Percentiles rank a stretch among this genome's conserved stretches.
These are phyloP conservation scores for Percopsis omiscomaycus DNA, from an alignment of 2,797 vertebrate genomes.

Conservation along the genomic window DNA sequence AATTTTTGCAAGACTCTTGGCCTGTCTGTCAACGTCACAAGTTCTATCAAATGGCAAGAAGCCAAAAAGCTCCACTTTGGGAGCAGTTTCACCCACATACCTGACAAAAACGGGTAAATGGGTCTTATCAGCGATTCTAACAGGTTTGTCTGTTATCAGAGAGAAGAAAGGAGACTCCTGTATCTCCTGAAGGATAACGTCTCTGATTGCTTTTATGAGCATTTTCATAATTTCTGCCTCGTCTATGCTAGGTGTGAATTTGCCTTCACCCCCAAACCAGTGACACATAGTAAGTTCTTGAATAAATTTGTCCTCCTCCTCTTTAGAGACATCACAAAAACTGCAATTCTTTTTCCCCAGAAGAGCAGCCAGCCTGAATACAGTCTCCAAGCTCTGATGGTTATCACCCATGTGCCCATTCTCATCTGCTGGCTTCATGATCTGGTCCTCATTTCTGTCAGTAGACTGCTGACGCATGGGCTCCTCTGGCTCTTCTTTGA, in stretches of 20 bases:
- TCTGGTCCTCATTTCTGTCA: conserved; percentile 59
- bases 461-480: conserved; percentile 43
- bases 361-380: conserved; percentile 72
- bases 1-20: conserved; percentile 81
- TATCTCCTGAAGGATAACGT: conserved; percentile 87
- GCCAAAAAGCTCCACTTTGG: conserved; percentile 91
- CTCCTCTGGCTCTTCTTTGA: conserved; percentile 60
- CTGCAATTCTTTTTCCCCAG: conserved; percentile 69
- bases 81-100: conserved; percentile 86
- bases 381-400: conserved; percentile 62
- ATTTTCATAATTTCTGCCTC: conserved; percentile 82
- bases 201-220: conserved; percentile 85
- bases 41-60: conserved; percentile 84
- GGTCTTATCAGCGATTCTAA: conserved; percentile 81
- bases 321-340: conserved; percentile 64
- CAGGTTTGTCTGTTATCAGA: conserved; percentile 87
- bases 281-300: conserved; percentile 77
- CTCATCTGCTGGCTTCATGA: conserved; percentile 64
- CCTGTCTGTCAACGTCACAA: conserved; percentile 76
- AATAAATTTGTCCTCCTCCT: conserved; percentile 66
- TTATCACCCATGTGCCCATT: conserved; percentile 75
- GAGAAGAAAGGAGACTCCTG: conserved; percentile 94
- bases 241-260: conserved; percentile 26
- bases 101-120: conserved; percentile 87
- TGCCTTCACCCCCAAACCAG: conserved; percentile 67